These are phyloP conservation scores for Nilaparvata lugens DNA, from an alignment of 1,140 invertebrate genomes.

Conservation along the genomic window DNA sequence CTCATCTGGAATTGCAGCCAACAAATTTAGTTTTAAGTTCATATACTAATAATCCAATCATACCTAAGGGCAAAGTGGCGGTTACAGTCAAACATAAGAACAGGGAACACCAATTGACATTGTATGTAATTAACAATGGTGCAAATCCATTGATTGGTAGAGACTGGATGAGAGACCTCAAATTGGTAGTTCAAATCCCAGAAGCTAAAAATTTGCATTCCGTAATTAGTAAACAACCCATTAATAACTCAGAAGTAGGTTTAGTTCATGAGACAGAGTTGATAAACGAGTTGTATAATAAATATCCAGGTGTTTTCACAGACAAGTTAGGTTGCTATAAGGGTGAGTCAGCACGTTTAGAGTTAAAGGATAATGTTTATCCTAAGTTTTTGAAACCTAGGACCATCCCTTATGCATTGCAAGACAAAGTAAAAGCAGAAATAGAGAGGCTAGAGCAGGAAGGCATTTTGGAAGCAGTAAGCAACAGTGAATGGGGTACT, in stretches of 20 bases:
- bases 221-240: too few relatives aligned
- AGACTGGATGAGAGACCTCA: conserved; percentile 2
- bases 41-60: conserved; percentile 5
- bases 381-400: conserved; percentile 17
- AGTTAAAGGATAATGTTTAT: conserved; percentile 3
- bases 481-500: conserved; percentile 16
- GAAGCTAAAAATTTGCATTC: neutral
- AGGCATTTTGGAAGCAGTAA: conserved; percentile 6
- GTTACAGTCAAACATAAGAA: conserved; percentile 1
- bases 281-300: neutral
- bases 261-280: too few relatives aligned
- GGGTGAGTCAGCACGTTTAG: neutral
- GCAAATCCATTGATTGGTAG: conserved; percentile 7
- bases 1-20: neutral
- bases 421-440: conserved; percentile 13
- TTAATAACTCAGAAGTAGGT: too few relatives aligned
- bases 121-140: conserved; percentile 3
- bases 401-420: conserved; percentile 7
- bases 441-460: conserved; percentile 1
- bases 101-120: neutral
- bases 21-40: conserved; percentile 6
- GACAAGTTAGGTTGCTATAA: conserved; percentile 4
- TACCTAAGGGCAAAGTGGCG: neutral
- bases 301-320: conserved; percentile 9
- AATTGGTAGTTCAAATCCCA: neutral